Conservation (phyloP, 1,140 invertebrate species). For the Monochamus saltuarius region DNA sequence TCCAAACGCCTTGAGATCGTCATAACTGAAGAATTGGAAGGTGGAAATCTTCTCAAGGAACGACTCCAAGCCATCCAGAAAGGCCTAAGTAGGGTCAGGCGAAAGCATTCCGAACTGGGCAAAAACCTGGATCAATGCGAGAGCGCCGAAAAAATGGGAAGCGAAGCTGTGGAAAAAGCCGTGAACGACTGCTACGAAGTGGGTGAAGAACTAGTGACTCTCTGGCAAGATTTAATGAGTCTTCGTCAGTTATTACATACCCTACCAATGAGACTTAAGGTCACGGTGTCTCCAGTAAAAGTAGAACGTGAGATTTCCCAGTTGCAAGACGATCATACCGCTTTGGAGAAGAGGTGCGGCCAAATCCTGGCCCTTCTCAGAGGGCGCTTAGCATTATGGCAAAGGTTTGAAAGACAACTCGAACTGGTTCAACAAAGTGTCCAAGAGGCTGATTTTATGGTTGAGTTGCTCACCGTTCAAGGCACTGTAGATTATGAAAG, state of each 20-base stretch:
- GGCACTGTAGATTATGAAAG: slow-evolving; percentile 79
- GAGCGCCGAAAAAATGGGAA: slow-evolving; percentile 65
- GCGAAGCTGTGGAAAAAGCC: slow-evolving; percentile 69
- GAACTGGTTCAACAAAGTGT: slow-evolving; percentile 77
- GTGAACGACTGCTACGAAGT: slow-evolving; percentile 66
- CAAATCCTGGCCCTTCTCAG: slow-evolving; percentile 65
- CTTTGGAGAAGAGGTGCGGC: slow-evolving; percentile 67
- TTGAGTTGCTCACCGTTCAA: slow-evolving; percentile 76
- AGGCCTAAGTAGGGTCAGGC: slow-evolving; percentile 65
- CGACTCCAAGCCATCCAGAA: slow-evolving; percentile 67
- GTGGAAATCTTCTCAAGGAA: slow-evolving; percentile 67
- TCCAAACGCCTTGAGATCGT: slow-evolving; percentile 68
- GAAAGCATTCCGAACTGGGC: slow-evolving; percentile 64
- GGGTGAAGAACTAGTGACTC: slow-evolving; percentile 62
- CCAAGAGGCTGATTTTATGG: slow-evolving; percentile 81
- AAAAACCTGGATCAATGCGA: slow-evolving; percentile 70
- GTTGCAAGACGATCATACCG: slow-evolving; percentile 70
- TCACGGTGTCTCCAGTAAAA: slow-evolving; percentile 71
- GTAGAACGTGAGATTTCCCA: slow-evolving; percentile 73
- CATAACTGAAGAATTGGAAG: slow-evolving; percentile 73
- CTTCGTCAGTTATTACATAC: slow-evolving; percentile 73
- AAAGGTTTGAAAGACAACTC: slow-evolving; percentile 71
- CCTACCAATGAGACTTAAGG: slow-evolving; percentile 67
- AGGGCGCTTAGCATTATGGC: slow-evolving; percentile 68
- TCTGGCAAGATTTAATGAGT: slow-evolving; percentile 76